These are phyloP conservation scores for Cepphus grylle DNA, from an alignment of 2,113 vertebrate genomes.

Conservation along the genomic window DNA sequence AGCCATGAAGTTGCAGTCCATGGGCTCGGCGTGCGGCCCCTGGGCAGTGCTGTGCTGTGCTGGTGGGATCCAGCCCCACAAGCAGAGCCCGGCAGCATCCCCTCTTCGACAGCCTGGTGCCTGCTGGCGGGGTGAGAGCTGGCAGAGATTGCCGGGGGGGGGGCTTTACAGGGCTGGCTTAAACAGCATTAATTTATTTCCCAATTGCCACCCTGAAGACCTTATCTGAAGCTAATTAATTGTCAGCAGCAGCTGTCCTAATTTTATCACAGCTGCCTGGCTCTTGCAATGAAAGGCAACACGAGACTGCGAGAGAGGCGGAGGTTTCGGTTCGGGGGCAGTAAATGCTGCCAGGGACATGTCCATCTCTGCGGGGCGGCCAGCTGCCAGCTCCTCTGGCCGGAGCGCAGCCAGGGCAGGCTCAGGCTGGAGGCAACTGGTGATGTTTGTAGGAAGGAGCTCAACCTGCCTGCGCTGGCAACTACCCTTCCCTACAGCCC, in stretches of 20 bases:
- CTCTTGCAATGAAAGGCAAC: neutral
- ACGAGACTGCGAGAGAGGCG: neutral
- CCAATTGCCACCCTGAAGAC: neutral
- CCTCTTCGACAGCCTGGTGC: neutral
- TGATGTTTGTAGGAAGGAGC: neutral
- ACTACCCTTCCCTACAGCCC: rapidly evolving
- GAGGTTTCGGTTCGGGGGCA: neutral
- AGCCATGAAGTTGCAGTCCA: neutral
- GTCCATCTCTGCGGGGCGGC: neutral
- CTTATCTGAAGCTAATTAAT: neutral
- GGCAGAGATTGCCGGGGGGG: neutral
- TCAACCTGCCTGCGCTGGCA: neutral
- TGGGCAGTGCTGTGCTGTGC: neutral
- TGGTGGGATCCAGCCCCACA: neutral
- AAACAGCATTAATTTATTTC: neutral
- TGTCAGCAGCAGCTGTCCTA: neutral
- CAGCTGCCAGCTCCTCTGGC: neutral
- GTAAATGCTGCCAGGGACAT: rapidly evolving
- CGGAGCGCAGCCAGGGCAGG: rapidly evolving
- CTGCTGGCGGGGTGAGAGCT: neutral
- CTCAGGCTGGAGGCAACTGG: neutral
- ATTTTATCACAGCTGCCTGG: neutral
- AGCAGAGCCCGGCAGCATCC: rapidly evolving
- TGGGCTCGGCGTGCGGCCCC: rapidly evolving
- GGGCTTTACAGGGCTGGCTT: neutral